Conservation (phyloP, 2,888 invertebrate species). For the Parascotia fuliginaria region DNA sequence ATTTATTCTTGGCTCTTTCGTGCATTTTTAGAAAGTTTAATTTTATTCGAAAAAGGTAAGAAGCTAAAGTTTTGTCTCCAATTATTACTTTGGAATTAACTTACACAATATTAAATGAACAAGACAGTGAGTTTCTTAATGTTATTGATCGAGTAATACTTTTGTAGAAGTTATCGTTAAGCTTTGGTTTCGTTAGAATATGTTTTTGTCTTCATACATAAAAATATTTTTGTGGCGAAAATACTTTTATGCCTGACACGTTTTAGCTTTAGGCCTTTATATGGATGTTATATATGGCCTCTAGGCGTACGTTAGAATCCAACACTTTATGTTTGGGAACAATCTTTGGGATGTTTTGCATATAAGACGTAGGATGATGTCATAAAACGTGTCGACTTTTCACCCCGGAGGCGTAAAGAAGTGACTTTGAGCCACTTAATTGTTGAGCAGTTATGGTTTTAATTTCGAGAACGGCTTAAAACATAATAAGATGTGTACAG, state of each 20-base stretch:
- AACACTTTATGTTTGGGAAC: constrained; percentile 23
- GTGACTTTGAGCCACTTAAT: not conserved
- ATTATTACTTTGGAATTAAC: constrained; percentile 42
- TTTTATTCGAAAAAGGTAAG: constrained; percentile 32
- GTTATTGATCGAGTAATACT: constrained; percentile 4
- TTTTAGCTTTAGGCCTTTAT: constrained; percentile 10
- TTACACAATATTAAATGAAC: constrained; percentile 19
- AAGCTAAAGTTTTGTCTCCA: constrained; percentile 37
- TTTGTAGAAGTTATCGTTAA: constrained; percentile 10
- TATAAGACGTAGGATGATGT: constrained; percentile 5
- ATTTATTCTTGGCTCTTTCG: constrained; percentile 39
- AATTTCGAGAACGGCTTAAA: too few relatives aligned
- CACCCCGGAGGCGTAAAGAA: not conserved
- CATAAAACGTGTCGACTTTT: constrained; percentile 2
- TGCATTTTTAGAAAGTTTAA: constrained; percentile 44
- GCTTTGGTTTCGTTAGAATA: constrained; percentile 12
- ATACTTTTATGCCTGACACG: constrained; percentile 23
- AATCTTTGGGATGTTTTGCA: constrained; percentile 17
- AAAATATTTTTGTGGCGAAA: constrained; percentile 10
- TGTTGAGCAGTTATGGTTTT: too few relatives aligned
- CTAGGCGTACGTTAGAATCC: constrained; percentile 8
- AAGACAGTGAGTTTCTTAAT: constrained; percentile 21
- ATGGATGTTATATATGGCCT: constrained; percentile 7
- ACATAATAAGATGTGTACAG: not conserved
- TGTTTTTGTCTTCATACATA: constrained; percentile 11